These are phyloP conservation scores for Oreotrochilus melanogaster DNA, from an alignment of 2,113 vertebrate species.

Conservation along the genomic window DNA sequence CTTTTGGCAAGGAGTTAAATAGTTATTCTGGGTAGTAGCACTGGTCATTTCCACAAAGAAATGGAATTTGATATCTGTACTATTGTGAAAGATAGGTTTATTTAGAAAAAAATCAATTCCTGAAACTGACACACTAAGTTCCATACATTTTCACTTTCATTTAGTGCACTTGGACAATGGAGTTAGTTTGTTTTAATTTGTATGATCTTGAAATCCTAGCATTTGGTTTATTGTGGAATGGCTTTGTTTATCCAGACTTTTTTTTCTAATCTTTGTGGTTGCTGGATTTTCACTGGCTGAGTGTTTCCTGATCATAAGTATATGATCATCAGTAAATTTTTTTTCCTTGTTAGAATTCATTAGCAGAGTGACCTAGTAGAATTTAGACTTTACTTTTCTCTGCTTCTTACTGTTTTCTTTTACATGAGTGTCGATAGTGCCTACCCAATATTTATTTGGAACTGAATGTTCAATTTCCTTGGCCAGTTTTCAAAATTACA, in stretches of 20 bases:
- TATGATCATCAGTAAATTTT: not conserved
- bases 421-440: not conserved
- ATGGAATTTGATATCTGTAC: not conserved
- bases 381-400: not conserved
- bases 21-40: not conserved
- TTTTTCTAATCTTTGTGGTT: not conserved
- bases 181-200: not conserved
- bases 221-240: not conserved
- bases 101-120: not conserved
- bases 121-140: not conserved
- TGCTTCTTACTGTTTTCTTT: not conserved
- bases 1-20: not conserved
- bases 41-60: not conserved
- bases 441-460: not conserved
- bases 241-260: not conserved
- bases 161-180: not conserved
- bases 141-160: not conserved
- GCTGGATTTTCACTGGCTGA: not conserved
- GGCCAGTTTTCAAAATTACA: not conserved
- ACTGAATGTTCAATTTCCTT: not conserved
- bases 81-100: not conserved
- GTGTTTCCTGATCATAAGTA: not conserved
- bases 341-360: not conserved
- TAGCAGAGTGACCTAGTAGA: not conserved
- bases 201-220: not conserved